These are phyloP conservation scores for Furcifer pardalis DNA, from an alignment of 2,797 vertebrate species.

Conservation along the genomic window DNA sequence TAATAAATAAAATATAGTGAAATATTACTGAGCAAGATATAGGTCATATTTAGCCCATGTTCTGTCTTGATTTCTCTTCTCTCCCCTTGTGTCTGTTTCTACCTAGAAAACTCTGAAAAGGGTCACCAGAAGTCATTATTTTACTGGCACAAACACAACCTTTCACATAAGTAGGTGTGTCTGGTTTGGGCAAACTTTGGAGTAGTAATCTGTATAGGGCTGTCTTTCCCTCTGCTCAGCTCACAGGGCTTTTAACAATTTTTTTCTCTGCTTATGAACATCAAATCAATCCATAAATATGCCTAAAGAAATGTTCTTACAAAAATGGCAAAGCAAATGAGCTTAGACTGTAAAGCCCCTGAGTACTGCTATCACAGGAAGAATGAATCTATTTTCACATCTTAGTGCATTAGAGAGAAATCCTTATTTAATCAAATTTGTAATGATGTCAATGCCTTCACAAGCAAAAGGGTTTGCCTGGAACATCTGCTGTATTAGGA, in stretches of 20 bases:
- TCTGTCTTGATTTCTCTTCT: neutral
- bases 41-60: neutral
- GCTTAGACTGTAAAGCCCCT: slow-evolving; percentile 13
- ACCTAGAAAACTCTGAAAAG: too few relatives aligned
- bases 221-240: neutral
- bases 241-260: neutral
- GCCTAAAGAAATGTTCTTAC: slow-evolving; percentile 34
- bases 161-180: neutral
- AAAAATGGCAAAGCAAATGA: slow-evolving; percentile 37
- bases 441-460: slow-evolving; percentile 32
- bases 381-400: slow-evolving; percentile 40
- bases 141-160: rapidly evolving
- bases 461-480: slow-evolving; percentile 35
- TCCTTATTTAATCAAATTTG: slow-evolving; percentile 39
- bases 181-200: neutral
- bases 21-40: neutral
- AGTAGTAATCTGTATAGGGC: neutral
- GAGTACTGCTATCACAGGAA: slow-evolving; percentile 18
- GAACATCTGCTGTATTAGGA: slow-evolving; percentile 17
- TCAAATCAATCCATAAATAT: slow-evolving; percentile 17
- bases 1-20: neutral
- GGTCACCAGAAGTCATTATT: too few relatives aligned
- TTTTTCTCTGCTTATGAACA: neutral
- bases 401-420: slow-evolving; percentile 35
- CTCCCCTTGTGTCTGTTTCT: neutral